phyloP scores from a whole-genome alignment of 2,888 invertebrate species.

The Heliconius ismenius region DNA sequence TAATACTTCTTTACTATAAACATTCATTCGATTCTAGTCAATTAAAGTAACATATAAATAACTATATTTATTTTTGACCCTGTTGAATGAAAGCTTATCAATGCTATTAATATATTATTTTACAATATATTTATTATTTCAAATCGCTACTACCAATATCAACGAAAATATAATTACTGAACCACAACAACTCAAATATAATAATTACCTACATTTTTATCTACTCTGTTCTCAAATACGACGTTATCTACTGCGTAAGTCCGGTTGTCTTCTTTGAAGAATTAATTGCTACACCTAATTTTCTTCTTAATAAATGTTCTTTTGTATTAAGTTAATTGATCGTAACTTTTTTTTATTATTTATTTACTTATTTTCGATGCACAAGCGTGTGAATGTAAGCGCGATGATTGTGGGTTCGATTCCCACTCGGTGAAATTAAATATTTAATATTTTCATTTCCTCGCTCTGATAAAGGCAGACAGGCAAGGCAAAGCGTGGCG shows the following conservation, averaged over 20 bases:
- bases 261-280: conserved; percentile 48
- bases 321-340: background rate
- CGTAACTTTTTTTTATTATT: background rate
- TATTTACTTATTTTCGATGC: background rate
- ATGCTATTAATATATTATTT: too few relatives aligned
- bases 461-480: too few relatives aligned
- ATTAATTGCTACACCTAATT: conserved; percentile 45
- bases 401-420: too few relatives aligned
- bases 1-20: too few relatives aligned
- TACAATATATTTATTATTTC: background rate
- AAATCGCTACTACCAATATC: background rate
- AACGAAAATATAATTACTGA: background rate
- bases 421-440: too few relatives aligned
- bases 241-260: conserved; percentile 49
- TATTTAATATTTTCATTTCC: too few relatives aligned
- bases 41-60: too few relatives aligned
- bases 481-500: too few relatives aligned
- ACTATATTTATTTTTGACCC: too few relatives aligned
- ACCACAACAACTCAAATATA: background rate
- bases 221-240: conserved; percentile 44
- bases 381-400: too few relatives aligned
- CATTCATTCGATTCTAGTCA: too few relatives aligned
- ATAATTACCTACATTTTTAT: background rate
- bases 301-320: conserved; percentile 13
- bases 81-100: background rate